Conservation (phyloP, 1,140 invertebrate genomes). For the Drosophila baimaii region DNA sequence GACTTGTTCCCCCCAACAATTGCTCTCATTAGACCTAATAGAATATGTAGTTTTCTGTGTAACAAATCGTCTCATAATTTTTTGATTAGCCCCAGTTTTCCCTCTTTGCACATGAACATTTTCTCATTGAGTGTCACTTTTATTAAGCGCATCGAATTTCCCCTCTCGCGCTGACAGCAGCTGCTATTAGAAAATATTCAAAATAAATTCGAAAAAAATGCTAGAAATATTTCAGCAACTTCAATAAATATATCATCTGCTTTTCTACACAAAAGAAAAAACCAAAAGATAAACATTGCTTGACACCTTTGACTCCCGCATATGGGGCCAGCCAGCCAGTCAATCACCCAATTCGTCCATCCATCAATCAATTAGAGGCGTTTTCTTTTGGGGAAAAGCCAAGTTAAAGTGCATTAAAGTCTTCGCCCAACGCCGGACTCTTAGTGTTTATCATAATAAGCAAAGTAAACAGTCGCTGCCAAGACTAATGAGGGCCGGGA, state of each 20-base stretch:
- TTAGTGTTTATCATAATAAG: slow-evolving; percentile 78
- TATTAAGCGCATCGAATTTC: slow-evolving; percentile 77
- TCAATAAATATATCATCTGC: slow-evolving; percentile 63
- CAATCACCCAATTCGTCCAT: slow-evolving; percentile 55
- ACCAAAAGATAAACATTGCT: slow-evolving; percentile 48
- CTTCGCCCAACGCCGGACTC: slow-evolving; percentile 27
- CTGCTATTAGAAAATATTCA: slow-evolving; percentile 25
- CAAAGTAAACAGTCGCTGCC: slow-evolving; percentile 69
- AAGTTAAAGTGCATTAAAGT: slow-evolving; percentile 71
- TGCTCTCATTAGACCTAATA: slow-evolving; percentile 25
- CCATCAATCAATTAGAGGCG: slow-evolving; percentile 74
- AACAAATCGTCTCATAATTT: slow-evolving; percentile 75
- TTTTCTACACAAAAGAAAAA: slow-evolving; percentile 10
- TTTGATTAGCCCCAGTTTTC: slow-evolving; percentile 57
- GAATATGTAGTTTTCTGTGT: slow-evolving; percentile 56
- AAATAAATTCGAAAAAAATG: slow-evolving; percentile 20
- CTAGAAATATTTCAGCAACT: slow-evolving; percentile 59
- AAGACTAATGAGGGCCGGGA: slow-evolving; percentile 69
- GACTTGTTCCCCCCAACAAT: slow-evolving; percentile 7
- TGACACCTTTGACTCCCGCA: slow-evolving; percentile 69
- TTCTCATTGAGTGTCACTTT: slow-evolving; percentile 70
- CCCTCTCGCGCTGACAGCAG: slow-evolving; percentile 50
- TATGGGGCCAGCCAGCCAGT: slow-evolving; percentile 48
- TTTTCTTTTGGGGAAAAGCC: slow-evolving; percentile 27
- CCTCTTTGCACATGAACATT: slow-evolving; percentile 8